Base-by-base conservation (phyloP, 1,140 invertebrate species). In the Odontomachus brunneus region DNA sequence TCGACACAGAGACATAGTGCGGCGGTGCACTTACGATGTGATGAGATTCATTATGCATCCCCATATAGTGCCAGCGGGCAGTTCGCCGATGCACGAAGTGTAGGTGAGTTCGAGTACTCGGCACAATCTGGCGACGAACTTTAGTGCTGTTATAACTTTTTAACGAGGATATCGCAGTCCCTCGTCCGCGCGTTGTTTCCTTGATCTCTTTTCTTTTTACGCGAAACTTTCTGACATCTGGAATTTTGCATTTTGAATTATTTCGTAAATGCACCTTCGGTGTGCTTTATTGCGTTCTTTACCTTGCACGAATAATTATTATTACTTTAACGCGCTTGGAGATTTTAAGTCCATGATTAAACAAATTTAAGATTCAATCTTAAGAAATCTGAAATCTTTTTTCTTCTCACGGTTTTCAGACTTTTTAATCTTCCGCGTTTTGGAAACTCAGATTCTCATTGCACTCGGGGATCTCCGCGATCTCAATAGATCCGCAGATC, bases 61-160 rank as follows among this genome's bases (percentile, higher is more conserved):
- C 26, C 9, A 53, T 65, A 76, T 38, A 51, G 11, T 38, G 17
- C 14, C 51, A 38, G 48, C 51, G 38, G 59, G 26, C 49, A 71
- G 63, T 22, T 22, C 19, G 22, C 66, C 29, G 62, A 55, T 55
- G 53, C 9, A 22, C 17, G n/a, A 76, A 76, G 19, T 33, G 48
- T 15, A 53, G 5, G 60, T 49, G 38, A 76, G 49, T 76, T 76
- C 15, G 60, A 53, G 60, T 53, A 53, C 26, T 76, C 33, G 74
- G 53, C 62, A 44, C 74, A 76, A 76, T 76, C 74, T 66, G 62
- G 26, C 26, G 44, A 22, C 44, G 26, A 65, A 76, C 73, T 76
- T 66, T 53, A 66, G 62, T 17, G 15, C 57, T 48, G 29, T 66
- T 76, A 76, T 66, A 76, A 76, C 60, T 76, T 76, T 76, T 76